phyloP scores from a whole-genome alignment of 1,140 invertebrate genomes.

The Drosophila pectinifera region DNA sequence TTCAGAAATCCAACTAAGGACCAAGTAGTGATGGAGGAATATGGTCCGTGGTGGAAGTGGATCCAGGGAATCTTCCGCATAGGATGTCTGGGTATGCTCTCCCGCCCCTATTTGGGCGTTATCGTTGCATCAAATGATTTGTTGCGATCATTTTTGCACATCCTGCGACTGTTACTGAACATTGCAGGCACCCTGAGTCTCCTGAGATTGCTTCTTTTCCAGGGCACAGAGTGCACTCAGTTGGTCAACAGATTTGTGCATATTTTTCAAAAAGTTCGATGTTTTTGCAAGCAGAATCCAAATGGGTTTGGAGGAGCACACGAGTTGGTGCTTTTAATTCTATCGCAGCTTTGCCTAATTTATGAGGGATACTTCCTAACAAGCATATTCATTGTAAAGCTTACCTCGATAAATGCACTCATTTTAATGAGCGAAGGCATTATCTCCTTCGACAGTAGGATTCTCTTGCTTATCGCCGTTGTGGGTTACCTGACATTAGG shows the following conservation, averaged over 20 bases:
- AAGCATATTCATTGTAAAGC: fast-evolving
- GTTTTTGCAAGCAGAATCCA: neutral
- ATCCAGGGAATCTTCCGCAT: slow-evolving; percentile 2
- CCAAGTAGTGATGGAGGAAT: neutral
- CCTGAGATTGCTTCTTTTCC: slow-evolving; percentile 24
- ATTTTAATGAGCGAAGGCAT: slow-evolving; percentile 2
- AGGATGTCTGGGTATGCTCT: neutral
- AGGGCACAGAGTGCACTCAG: neutral
- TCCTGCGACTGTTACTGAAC: neutral
- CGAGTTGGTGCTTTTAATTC: slow-evolving; percentile 30
- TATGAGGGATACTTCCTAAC: neutral
- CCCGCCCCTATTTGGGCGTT: neutral
- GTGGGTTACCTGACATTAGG: slow-evolving; percentile 48
- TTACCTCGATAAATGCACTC: fast-evolving
- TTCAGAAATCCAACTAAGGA: neutral
- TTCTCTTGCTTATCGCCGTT: slow-evolving; percentile 19
- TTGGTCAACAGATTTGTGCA: slow-evolving; percentile 36
- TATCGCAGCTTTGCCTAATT: neutral
- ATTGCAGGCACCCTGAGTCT: slow-evolving; percentile 1
- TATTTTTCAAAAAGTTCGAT: slow-evolving; percentile 14
- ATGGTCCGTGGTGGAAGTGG: slow-evolving; percentile 21
- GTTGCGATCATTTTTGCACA: neutral
- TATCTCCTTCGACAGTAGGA: neutral
- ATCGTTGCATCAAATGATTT: neutral
- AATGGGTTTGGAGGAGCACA: slow-evolving; percentile 20